Conservation (phyloP, 2,888 invertebrate genomes). For the Ectobius pallidus region DNA sequence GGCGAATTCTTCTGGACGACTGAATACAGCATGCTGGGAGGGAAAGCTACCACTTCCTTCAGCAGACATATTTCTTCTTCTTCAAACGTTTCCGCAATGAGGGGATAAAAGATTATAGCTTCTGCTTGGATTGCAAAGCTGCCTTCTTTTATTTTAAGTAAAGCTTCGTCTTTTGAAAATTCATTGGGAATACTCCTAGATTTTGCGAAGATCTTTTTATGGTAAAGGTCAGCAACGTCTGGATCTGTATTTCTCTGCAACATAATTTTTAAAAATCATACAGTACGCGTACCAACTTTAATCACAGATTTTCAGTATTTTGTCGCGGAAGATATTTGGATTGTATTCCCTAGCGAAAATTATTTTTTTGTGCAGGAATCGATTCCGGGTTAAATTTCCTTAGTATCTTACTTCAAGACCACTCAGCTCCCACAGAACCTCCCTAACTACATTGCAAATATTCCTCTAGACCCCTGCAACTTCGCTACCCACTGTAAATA, state of each 20-base stretch:
- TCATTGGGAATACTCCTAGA: background rate
- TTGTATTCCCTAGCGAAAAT: too few species aligned
- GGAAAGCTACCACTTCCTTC: background rate
- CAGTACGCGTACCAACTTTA: too few species aligned
- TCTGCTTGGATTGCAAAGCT: slow-evolving; percentile 4
- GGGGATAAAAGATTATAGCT: slow-evolving; percentile 11
- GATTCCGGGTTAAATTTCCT: too few species aligned
- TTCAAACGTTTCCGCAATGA: slow-evolving; percentile 9
- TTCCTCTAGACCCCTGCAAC: too few species aligned
- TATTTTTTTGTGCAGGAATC: too few species aligned
- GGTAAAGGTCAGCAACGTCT: background rate
- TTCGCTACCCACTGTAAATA: too few species aligned
- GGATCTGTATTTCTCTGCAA: background rate
- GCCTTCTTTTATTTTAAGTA: slow-evolving; percentile 1
- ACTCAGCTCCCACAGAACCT: too few species aligned
- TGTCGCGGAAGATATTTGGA: too few species aligned
- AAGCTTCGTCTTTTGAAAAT: background rate
- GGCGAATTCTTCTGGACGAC: slow-evolving; percentile 9
- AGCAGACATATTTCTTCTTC: slow-evolving; percentile 4
- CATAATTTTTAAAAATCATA: too few species aligned
- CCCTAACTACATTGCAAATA: too few species aligned
- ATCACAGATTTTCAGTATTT: too few species aligned
- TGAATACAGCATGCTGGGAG: background rate
- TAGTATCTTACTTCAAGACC: too few species aligned
- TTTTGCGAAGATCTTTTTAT: slow-evolving; percentile 7